Conservation (phyloP, 2,113 vertebrate genomes). For the Heteronetta atricapilla region DNA sequence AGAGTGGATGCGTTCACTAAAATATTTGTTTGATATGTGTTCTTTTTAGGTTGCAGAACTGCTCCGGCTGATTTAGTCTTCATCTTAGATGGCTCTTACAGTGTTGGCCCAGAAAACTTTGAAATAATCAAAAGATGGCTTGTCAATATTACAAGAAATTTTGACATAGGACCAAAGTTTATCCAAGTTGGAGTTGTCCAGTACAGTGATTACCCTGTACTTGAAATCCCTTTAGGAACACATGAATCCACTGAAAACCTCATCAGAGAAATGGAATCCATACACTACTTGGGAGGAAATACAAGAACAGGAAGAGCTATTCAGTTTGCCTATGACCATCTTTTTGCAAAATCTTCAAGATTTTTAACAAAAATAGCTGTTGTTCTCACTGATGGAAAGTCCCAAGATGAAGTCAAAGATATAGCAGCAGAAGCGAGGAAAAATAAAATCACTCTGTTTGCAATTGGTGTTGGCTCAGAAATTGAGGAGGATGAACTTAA, state of each 20-base stretch:
- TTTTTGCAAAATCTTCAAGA: constrained; percentile 92
- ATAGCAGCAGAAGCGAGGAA: constrained; percentile 90
- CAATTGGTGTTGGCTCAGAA: constrained; percentile 93
- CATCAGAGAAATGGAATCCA: constrained; percentile 85
- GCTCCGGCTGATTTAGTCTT: constrained; percentile 94
- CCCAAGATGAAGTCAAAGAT: constrained; percentile 92
- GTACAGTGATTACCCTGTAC: constrained; percentile 91
- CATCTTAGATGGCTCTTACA: constrained; percentile 96
- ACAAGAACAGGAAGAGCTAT: constrained; percentile 94
- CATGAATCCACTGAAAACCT: constrained; percentile 82
- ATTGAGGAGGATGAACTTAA: constrained; percentile 89
- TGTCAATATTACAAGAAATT: constrained; percentile 92
- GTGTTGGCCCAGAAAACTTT: constrained; percentile 94
- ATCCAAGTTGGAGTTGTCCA: constrained; percentile 96
- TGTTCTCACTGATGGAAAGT: constrained; percentile 95
- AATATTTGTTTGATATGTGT: background rate
- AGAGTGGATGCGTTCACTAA: background rate
- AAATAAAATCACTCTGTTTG: constrained; percentile 92
- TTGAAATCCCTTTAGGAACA: constrained; percentile 91
- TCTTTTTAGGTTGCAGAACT: constrained; percentile 89
- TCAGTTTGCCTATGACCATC: constrained; percentile 89
- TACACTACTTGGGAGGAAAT: constrained; percentile 94
- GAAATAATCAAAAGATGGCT: constrained; percentile 97
- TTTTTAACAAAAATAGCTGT: constrained; percentile 93
- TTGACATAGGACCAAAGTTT: constrained; percentile 94